Base-by-base conservation (phyloP, 2,888 invertebrate genomes). In the Macrostomum cliftonense region DNA sequence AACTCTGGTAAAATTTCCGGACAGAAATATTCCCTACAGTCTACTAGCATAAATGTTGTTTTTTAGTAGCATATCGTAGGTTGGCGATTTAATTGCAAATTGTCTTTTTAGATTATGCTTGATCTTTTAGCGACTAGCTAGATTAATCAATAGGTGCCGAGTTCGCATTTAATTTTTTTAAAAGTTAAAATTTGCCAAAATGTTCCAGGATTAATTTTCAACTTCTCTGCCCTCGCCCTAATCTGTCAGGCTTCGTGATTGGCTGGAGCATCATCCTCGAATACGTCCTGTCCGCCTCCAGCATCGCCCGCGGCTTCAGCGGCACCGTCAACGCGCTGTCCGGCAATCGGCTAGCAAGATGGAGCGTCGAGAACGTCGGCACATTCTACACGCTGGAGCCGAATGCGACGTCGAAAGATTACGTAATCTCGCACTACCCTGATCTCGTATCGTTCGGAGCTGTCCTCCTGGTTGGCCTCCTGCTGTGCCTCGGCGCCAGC, bases 251-350 rank as follows among this genome's bases (percentile, higher is more conserved):
- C 36, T 53, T 53, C 14, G 11, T 45, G n/a, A 45, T 48, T 17
- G 49, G 50, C 37, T 56, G 46, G 53, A 62, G 54, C 28, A 54
- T 64, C 43, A 82, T 87, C 58, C 53, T 64, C 45, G 71, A 71
- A 57, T 68, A 68, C 55, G 60, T 71, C 20, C 63, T 72, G 43
- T 70, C 71, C 42, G 63, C 61, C 13, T 63, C 66, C 13, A 68
- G 70, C 12, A 89, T 89, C 1, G 71, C 71, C 2, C 59, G 71
- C 43, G 71, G 71, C 2, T 72, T 70, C 63, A 70, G 70, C 54
- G 67, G 64, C 11, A 71, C 71, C 20, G 51, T 73, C n/a, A 71
- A 73, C 56, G 61, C 65, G 4, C 52, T 73, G 2, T 59, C 67
- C 42, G 57, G 64, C 54, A 61, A 67, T n/a, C 63, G 63, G 12